Base-by-base conservation (phyloP, 2,113 vertebrate genomes). In the Anolis sagrei region DNA sequence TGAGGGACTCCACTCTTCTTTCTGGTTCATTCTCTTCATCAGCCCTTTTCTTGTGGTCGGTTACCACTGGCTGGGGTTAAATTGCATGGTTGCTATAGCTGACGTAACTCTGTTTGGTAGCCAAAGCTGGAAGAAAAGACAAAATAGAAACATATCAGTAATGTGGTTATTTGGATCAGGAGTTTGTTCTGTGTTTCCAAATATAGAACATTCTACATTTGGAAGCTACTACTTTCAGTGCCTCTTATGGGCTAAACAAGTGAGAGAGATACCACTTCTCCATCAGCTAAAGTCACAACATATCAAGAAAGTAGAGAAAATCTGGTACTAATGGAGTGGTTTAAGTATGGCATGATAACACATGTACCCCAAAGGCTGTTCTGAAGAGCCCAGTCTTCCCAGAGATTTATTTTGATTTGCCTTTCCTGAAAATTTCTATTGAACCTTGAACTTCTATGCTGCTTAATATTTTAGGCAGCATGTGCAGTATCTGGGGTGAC, bases 51-150 rank as follows among this genome's bases (percentile, higher is more conserved):
- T 21, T 77, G 29, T 70, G 14, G 11, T 83, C 8, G 0, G 86
- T 75, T 76, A 78, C 0, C 32, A 82, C 77, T 66, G 75, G 76
- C 90, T 49, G 90, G 79, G 80, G 92, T 95, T 97, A 99, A 97
- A 98, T 98, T 66, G 98, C 98, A 62, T 99, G 98, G 97, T 99
- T 99, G 96, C 97, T 98, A 91, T 99, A 99, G 96, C 97, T 98
- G 96, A 99, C 98, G 72, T 98, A 99, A 76, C 98, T 99, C 96
- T 98, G 98, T 95, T 98, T 99, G 94, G 97, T 98, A 90, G 97
- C 97, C 96, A 98, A 92, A 19, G 94, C 99, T 99, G 95, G 36
- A 93, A 91, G 89, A 87, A 95, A 82, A 95, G 84, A 94, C 82
- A 94, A 61, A 85, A 1, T 64, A 62, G 81, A 36, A 0, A 1